Evolutionary conservation across 2,797 vertebrate genomes (phyloP).

Genomic region (Propithecus perrieri): DNA sequence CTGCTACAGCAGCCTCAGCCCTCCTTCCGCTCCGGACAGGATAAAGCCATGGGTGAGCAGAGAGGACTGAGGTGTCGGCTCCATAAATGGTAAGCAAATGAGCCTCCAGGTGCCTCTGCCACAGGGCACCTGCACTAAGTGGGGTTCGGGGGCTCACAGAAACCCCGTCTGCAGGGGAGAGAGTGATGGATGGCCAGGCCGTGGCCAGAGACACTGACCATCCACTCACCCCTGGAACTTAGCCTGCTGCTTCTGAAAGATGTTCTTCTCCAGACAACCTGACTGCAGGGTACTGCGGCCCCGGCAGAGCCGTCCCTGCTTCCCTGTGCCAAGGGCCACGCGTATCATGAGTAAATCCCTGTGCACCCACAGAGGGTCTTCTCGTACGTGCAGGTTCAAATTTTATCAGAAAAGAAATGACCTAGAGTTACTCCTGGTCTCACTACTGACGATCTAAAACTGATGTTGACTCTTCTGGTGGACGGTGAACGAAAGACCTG

Average conservation of each 20-base stretch:
- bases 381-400: fast-evolving
- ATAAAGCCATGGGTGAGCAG: fast-evolving
- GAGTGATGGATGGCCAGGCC: no score
- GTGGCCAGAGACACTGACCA: not conserved
- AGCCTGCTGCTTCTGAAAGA: not conserved
- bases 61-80: not conserved
- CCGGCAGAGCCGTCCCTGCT: not conserved
- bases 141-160: no score
- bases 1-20: fast-evolving
- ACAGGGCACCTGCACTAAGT: not conserved
- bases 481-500: fast-evolving
- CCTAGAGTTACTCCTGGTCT: fast-evolving
- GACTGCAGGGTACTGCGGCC: fast-evolving
- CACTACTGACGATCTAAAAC: not conserved
- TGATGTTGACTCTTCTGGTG: fast-evolving
- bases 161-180: not conserved
- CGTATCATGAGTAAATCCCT: fast-evolving
- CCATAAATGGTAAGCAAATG: fast-evolving
- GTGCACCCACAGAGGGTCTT: fast-evolving
- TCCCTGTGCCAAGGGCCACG: fast-evolving
- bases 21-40: not conserved
- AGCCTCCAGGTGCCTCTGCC: not conserved
- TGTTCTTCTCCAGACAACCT: not conserved
- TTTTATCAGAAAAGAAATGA: not conserved
- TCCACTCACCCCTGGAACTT: not conserved